Conservation (phyloP, 2,113 vertebrate genomes). For the Narcine bancroftii region DNA sequence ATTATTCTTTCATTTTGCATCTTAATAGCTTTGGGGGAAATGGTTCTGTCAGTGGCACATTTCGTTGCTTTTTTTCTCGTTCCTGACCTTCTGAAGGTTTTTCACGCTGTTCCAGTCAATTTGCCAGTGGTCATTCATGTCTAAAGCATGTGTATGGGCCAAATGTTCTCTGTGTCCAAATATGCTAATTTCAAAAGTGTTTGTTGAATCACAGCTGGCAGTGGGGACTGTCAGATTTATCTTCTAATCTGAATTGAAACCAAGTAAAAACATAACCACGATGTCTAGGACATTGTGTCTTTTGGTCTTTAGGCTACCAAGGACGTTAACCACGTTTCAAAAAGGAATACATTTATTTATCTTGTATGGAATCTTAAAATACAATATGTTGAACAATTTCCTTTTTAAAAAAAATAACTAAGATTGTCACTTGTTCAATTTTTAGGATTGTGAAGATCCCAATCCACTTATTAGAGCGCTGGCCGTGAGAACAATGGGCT, state of each 20-base stretch:
- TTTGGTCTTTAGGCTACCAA: neutral
- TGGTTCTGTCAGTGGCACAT: neutral
- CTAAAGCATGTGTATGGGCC: neutral
- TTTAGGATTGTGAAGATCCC: conserved; percentile 90
- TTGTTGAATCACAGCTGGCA: neutral
- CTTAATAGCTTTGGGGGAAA: neutral
- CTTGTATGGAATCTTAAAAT: neutral
- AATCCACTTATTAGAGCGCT: conserved; percentile 93
- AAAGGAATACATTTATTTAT: neutral
- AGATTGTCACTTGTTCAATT: neutral
- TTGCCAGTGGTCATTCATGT: neutral
- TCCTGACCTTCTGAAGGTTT: neutral
- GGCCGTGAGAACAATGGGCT: conserved; percentile 95
- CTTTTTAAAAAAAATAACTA: neutral
- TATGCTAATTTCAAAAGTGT: neutral
- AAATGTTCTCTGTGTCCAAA: neutral
- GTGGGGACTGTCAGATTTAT: neutral
- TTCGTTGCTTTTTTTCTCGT: neutral
- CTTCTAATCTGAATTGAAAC: neutral
- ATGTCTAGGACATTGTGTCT: neutral
- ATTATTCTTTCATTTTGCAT: neutral
- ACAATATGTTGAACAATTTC: neutral
- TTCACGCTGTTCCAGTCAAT: neutral
- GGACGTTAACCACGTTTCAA: neutral
- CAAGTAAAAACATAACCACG: neutral